Evolutionary conservation across 2,888 invertebrate species (phyloP), one percentile per base, ranked within the genome.

Genomic region (Elgonia sp.): DNA sequence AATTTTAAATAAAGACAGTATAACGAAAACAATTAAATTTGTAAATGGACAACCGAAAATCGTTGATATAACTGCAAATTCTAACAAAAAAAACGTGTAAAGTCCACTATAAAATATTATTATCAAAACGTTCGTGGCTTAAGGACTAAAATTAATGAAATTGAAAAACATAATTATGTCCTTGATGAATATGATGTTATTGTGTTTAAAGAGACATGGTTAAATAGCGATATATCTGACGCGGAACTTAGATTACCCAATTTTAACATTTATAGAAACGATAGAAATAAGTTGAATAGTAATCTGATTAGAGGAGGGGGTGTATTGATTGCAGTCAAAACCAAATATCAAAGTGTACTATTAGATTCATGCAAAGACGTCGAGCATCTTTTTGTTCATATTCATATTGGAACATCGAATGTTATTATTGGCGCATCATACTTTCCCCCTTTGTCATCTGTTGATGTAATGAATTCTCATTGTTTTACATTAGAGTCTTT

Each of bases 241-340:
- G 14, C 18, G 10, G 62, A 62, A 62, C 18, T 62, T 29, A 62
- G 18, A 37, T 62, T 62, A 10, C 4, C 7, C 16, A 37, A 62
- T 16, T 62, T 62, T 16, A 18, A 62, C 18, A 50, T 69, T 18
- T 69, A 18, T 50, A 69, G 69, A 69, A 6, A 50, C 6, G 69
- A 69, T 16, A 69, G 69, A 50, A 69, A 69, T 69, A 12, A 5
- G 4, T 7, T 40, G 40, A 69, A 69, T 50, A 69, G 69, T 69
- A 12, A 5, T 20, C 40, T 9, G 21, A 16, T 7, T 14, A 69
- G 50, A 50, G 69, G 69, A 8, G 69, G 69, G 7, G 69, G 69
- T 21, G 69, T 50, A 21, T 8, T 69, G 20, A 69, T 50, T 50
- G 50, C 29, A n/a, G 39, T 65, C 16, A 65, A 18, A 12, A 65